Conservation (phyloP, 2,797 vertebrate genomes). For the Pangasius larnaudii region DNA sequence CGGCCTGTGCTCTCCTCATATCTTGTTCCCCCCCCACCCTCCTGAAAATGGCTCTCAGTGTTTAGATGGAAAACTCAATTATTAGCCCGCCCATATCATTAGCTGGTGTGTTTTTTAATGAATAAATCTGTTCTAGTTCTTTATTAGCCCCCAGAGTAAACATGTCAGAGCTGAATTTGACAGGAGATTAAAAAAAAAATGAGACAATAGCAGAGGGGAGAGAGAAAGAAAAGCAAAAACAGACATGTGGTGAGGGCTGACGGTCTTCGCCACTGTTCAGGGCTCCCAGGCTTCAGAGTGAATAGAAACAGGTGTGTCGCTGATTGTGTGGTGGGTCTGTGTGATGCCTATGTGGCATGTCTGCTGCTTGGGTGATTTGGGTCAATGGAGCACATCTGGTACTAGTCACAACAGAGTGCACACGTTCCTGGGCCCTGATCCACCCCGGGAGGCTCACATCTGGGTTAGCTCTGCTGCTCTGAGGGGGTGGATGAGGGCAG, state of each 20-base stretch:
- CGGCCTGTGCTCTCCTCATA: conserved; percentile 62
- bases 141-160: conserved; percentile 68
- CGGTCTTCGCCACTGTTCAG: conserved; percentile 76
- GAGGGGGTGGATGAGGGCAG: conserved; percentile 67
- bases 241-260: conserved; percentile 65
- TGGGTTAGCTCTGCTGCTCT: conserved; percentile 74
- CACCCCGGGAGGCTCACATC: conserved; percentile 81
- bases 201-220: conserved; percentile 48
- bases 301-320: conserved; percentile 85
- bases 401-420: conserved; percentile 86
- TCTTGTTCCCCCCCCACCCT: conserved; percentile 65
- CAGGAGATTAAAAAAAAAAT: conserved; percentile 58
- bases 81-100: conserved; percentile 74
- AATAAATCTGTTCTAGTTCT: conserved; percentile 67
- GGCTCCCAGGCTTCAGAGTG: conserved; percentile 74
- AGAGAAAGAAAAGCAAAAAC: conserved; percentile 69
- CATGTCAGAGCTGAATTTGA: conserved; percentile 67
- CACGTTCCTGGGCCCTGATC: conserved; percentile 80
- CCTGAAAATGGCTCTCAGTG: conserved; percentile 68
- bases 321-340: conserved; percentile 85
- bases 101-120: conserved; percentile 66
- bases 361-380: conserved; percentile 86
- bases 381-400: conserved; percentile 89
- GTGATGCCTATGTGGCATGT: conserved; percentile 83
- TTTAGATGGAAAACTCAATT: conserved; percentile 74